A percentile compares a stretch with the other conserved stretches of the same genome.
phyloP scores from a whole-genome alignment of 2,797 vertebrate species.

The Tenualosa thibaudeaui region DNA sequence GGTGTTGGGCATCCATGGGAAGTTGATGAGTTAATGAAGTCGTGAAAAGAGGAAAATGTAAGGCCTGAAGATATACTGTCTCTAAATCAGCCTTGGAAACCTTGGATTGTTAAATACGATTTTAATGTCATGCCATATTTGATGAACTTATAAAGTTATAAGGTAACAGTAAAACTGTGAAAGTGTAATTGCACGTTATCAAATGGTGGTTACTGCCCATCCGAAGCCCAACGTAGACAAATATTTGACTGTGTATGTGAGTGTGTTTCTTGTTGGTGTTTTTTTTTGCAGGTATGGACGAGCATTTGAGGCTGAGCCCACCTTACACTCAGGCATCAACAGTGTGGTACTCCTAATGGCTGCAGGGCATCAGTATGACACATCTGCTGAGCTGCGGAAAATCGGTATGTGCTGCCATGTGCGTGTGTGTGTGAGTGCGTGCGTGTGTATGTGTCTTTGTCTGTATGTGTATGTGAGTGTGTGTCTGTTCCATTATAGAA shows the following conservation, averaged over 20 bases:
- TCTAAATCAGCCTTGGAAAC: background rate
- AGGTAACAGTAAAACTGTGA: background rate
- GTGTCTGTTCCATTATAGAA: background rate
- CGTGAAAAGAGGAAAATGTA: background rate
- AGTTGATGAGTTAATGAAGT: background rate
- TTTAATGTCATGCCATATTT: too few species aligned
- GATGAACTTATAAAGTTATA: background rate
- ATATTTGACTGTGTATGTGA: background rate
- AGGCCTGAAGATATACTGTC: background rate
- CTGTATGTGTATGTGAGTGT: too few species aligned
- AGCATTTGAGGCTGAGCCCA: conserved; percentile 85
- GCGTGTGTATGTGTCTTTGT: too few species aligned
- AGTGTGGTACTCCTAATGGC: conserved; percentile 84
- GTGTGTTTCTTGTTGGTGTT: background rate
- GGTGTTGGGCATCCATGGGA: background rate
- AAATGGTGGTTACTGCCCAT: background rate
- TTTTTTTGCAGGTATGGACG: conserved; percentile 80
- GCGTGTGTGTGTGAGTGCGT: too few species aligned
- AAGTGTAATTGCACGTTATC: background rate
- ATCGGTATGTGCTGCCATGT: conserved; percentile 70
- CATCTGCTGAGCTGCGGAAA: conserved; percentile 82
- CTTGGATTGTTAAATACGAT: background rate
- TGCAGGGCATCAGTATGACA: conserved; percentile 81
- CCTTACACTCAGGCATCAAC: conserved; percentile 88
- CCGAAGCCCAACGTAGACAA: background rate